Base-by-base conservation (phyloP, 2,797 vertebrate species). In the Lacerta bilineata region DNA sequence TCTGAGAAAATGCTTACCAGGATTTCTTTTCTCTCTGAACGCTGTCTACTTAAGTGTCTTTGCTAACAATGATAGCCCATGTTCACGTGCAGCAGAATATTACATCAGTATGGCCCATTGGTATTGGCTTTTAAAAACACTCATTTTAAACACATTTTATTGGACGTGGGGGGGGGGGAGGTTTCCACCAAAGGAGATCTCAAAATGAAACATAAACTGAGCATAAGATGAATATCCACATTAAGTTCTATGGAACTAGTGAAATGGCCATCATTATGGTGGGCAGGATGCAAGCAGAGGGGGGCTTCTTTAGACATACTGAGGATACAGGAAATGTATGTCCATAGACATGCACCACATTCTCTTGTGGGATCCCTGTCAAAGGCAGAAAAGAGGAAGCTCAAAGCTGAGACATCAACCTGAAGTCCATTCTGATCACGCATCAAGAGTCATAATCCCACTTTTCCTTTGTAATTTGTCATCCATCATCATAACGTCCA, bases 401-500 rank as follows among this genome's bases (percentile, higher is more conserved):
- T 46, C n/a, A 80, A 84, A 41, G n/a, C 25, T 23, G 8, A 18
- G 39, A 77, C 3, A 36, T 83, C 27, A 84, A 59, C 25, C 27
- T 72, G 50, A n/a, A 46, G 7, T 33, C 25, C 18, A n/a, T 71
- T 82, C 33, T 77, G 86, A 64, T 64, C 11, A 55, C 36, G 59
- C 75, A 50, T 25, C 41, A n/a, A 6, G 23, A 82, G 50, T 15
- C 39, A 41, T 68, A 29, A 43, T 46, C 33, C 23, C 33, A 77
- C 8, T 25, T 69, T 43, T 39, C 23, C 55, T n/a, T n/a, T 6
- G 11, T 41, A 55, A 68, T 68, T 69, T 82, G 59, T 82, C 85
- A 88, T 78, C 79, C 39, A 85, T 85, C 83, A 88, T 80, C 33
- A 80, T 76, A 61, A 64, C 13, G 3, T 78, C 50, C 78, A 78